Conservation (phyloP, 1,140 invertebrate species). For the Stegodyphus dumicola region DNA sequence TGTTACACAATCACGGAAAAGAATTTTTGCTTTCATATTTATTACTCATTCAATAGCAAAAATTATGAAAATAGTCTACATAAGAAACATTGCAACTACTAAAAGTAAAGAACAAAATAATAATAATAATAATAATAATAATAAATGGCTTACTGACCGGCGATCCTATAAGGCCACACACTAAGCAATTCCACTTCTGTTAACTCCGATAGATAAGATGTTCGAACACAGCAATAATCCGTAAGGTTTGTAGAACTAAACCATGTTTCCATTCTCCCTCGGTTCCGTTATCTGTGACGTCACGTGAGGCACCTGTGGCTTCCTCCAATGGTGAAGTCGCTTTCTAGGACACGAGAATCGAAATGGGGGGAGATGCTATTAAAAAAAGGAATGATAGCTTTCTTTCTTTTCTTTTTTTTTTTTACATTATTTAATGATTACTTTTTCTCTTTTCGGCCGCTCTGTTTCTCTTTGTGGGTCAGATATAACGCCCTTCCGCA, state of each 20-base stretch:
- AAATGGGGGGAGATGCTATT: constrained; percentile 31
- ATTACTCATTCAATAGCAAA: no score
- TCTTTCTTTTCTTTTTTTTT: no score
- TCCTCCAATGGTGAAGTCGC: constrained; percentile 14
- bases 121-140: no score
- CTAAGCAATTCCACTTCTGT: background rate
- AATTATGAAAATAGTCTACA: no score
- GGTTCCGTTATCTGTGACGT: constrained; percentile 34
- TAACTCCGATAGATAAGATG: background rate
- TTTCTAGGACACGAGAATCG: constrained; percentile 37
- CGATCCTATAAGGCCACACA: background rate
- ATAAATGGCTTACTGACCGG: background rate
- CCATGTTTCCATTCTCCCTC: background rate
- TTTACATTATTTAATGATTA: background rate
- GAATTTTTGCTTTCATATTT: no score
- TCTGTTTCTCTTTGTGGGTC: constrained; percentile 34
- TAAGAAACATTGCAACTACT: background rate
- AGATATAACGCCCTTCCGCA: constrained; percentile 31
- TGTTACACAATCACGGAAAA: no score
- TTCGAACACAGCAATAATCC: background rate
- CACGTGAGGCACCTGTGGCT: constrained; percentile 39
- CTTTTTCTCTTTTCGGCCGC: background rate
- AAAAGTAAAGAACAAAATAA: background rate
- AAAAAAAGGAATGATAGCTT: constrained; percentile 37
- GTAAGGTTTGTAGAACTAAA: background rate